These are phyloP conservation scores for Coryphaenoides rupestris DNA, from an alignment of 2,113 vertebrate genomes.

Conservation along the genomic window DNA sequence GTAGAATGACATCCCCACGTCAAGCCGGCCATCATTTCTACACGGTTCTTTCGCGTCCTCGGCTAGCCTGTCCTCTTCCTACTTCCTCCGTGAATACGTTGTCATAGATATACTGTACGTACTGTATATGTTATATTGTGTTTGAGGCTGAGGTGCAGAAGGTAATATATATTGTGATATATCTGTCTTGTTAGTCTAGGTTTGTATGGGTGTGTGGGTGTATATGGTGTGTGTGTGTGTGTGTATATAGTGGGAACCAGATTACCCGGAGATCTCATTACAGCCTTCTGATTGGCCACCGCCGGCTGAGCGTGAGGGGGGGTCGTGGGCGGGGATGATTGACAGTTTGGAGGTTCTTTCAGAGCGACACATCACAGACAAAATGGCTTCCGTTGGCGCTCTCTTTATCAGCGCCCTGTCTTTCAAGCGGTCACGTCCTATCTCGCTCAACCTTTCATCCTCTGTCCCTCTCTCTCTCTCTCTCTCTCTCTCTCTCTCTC, in stretches of 20 bases:
- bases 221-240: too few relatives aligned
- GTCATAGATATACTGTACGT: background rate
- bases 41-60: too few relatives aligned
- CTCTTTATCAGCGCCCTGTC: constrained; percentile 14
- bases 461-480: background rate
- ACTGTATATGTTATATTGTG: too few relatives aligned
- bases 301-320: constrained; percentile 41
- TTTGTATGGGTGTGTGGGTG: too few relatives aligned
- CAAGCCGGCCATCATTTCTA: too few relatives aligned
- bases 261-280: constrained; percentile 69
- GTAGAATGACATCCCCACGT: too few relatives aligned
- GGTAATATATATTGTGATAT: too few relatives aligned
- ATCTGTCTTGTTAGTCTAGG: too few relatives aligned
- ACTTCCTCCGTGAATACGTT: background rate
- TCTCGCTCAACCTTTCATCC: constrained; percentile 28
- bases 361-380: constrained; percentile 61
- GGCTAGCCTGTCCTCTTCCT: too few relatives aligned
- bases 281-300: constrained; percentile 38
- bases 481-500: constrained; percentile 9
- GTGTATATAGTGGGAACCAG: constrained; percentile 48
- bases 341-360: constrained; percentile 59
- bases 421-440: constrained; percentile 20
- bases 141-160: too few relatives aligned
- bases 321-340: constrained; percentile 51
- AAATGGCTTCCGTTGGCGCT: constrained; percentile 46